Evolutionary conservation across 2,888 invertebrate species (phyloP).

Genomic region (Homarus gammarus): DNA sequence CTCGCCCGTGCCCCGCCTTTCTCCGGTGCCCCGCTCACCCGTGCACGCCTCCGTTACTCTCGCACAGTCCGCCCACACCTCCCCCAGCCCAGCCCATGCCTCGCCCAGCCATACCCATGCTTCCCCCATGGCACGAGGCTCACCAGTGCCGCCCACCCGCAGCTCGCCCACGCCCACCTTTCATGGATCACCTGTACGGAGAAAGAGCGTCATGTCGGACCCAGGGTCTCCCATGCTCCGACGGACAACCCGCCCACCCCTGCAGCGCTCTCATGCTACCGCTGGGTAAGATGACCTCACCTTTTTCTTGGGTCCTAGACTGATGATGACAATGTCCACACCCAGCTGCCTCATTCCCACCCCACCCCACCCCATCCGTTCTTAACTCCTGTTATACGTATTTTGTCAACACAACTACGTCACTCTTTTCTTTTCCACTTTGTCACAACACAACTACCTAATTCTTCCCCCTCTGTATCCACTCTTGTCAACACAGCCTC

Average conservation of each 20-base stretch:
- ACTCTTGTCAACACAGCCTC: too few species aligned
- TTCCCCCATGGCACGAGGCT: conserved; percentile 46
- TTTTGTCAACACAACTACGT: too few species aligned
- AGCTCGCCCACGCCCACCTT: conserved; percentile 60
- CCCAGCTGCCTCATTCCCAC: not conserved
- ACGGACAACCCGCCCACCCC: conserved; percentile 70
- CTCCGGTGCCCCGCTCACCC: conserved; percentile 65
- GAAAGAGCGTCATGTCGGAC: conserved; percentile 61
- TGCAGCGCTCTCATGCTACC: conserved; percentile 72
- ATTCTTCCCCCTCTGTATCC: too few species aligned
- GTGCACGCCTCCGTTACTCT: conserved; percentile 48
- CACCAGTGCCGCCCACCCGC: conserved; percentile 45
- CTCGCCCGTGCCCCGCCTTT: conserved; percentile 68
- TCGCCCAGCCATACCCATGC: conserved; percentile 53
- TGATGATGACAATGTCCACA: too few species aligned
- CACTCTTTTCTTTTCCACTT: too few species aligned
- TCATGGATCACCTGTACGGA: conserved; percentile 53
- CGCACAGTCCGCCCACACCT: conserved; percentile 58
- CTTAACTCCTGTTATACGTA: too few species aligned
- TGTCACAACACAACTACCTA: too few species aligned
- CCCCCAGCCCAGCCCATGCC: conserved; percentile 63
- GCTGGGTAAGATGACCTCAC: conserved; percentile 71
- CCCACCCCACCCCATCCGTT: too few species aligned
- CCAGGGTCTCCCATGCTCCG: conserved; percentile 63
- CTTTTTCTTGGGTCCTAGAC: too few species aligned